phyloP scores from a whole-genome alignment of 2,797 vertebrate species.

The Holocentrus rufus region DNA sequence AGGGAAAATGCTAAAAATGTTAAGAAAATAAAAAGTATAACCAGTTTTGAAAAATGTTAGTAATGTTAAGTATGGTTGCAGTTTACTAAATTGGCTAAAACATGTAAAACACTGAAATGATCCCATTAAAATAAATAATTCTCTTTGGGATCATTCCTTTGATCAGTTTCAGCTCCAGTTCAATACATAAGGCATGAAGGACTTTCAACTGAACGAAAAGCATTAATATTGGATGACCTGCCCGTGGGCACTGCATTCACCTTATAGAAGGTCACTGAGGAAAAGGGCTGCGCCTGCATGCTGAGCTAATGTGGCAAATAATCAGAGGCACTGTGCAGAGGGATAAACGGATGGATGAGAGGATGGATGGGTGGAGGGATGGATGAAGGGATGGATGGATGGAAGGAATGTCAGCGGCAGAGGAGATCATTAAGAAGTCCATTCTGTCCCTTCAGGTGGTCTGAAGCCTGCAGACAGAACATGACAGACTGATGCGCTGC shows the following conservation, averaged over 20 bases:
- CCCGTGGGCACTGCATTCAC: background rate
- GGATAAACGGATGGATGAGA: background rate
- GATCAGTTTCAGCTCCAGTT: background rate
- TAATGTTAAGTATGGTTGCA: too few relatives aligned
- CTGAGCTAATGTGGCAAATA: constrained; percentile 10
- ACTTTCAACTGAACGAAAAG: constrained; percentile 10
- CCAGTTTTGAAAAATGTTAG: too few relatives aligned
- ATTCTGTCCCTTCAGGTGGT: constrained; percentile 3
- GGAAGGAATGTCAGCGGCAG: constrained; percentile 11
- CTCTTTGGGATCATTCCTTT: background rate
- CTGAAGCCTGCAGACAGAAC: constrained; percentile 21
- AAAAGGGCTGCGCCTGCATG: background rate
- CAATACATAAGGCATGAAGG: constrained; percentile 7
- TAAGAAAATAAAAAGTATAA: too few relatives aligned
- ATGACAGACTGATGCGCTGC: constrained; percentile 15
- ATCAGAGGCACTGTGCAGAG: background rate
- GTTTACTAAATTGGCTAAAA: too few relatives aligned
- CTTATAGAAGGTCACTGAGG: background rate
- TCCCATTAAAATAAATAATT: background rate
- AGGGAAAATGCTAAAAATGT: too few relatives aligned
- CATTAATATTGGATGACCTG: constrained; percentile 24
- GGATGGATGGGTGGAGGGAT: background rate
- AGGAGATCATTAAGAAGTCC: background rate
- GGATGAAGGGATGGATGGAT: background rate
- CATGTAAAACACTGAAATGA: background rate